A percentile compares a stretch with the other conserved stretches of the same genome.
phyloP scores from a whole-genome alignment of 2,797 vertebrate species.

The Setipinna tenuifilis region DNA sequence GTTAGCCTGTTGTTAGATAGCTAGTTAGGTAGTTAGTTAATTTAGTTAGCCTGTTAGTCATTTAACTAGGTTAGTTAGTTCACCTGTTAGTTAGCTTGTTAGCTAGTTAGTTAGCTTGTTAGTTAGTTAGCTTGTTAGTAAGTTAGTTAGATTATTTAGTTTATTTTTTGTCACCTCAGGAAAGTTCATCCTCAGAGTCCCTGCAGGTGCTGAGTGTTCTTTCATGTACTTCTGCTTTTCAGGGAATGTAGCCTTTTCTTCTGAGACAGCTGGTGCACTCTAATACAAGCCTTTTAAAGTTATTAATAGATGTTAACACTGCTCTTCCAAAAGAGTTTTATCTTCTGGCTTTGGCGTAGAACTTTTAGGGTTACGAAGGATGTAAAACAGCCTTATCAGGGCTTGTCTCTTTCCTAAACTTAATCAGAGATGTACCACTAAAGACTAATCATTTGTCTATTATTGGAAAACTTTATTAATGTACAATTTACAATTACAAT shows the following conservation, averaged over 20 bases:
- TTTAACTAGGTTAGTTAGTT: constrained; percentile 79
- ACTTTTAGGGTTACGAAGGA: background rate
- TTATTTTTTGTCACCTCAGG: too few relatives aligned
- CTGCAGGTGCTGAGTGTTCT: background rate
- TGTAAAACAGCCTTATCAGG: background rate
- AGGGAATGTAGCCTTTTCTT: background rate
- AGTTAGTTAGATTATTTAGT: too few relatives aligned
- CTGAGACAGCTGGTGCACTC: background rate
- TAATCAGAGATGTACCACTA: background rate
- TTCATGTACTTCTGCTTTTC: background rate
- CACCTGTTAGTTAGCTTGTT: background rate
- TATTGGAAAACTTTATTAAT: too few relatives aligned
- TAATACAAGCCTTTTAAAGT: background rate
- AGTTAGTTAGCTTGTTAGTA: too few relatives aligned
- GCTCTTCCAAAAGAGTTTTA: background rate
- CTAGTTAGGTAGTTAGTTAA: too few relatives aligned
- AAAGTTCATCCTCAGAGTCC: too few relatives aligned
- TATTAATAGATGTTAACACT: background rate
- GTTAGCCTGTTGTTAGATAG: too few relatives aligned
- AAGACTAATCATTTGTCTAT: too few relatives aligned
- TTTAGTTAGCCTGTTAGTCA: too few relatives aligned
- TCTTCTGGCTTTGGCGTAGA: background rate
- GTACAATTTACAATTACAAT: too few relatives aligned
- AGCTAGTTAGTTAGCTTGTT: too few relatives aligned
- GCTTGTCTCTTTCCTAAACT: background rate